phyloP scores from a whole-genome alignment of 2,797 vertebrate genomes.

The Acomys russatus region DNA sequence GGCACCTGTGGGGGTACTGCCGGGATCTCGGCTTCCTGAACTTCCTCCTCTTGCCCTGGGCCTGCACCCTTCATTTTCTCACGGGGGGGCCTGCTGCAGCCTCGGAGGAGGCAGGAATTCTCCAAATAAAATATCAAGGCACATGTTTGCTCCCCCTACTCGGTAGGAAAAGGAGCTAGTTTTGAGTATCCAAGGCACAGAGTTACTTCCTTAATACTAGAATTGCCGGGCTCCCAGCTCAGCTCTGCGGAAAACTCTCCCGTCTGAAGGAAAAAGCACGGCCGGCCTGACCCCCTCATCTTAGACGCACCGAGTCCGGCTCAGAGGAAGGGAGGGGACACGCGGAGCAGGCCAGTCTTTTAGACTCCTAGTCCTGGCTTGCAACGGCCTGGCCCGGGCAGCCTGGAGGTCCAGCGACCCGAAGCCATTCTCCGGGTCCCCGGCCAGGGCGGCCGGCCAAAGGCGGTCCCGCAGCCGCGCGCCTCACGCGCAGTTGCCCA shows the following conservation, averaged over 20 bases:
- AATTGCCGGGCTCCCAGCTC: slow-evolving; percentile 81
- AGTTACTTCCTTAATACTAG: slow-evolving; percentile 83
- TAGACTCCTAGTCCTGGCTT: slow-evolving; percentile 69
- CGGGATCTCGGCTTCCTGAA: slow-evolving; percentile 57
- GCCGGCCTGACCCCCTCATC: slow-evolving; percentile 64
- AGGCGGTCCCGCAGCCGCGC: slow-evolving; percentile 54
- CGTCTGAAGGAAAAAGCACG: slow-evolving; percentile 7
- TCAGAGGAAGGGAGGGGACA: slow-evolving; percentile 62
- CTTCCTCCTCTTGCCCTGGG: slow-evolving; percentile 2
- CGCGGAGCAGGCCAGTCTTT: slow-evolving; percentile 58
- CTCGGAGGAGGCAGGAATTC: slow-evolving; percentile 64
- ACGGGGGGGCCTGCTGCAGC: background rate
- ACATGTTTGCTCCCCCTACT: slow-evolving; percentile 86
- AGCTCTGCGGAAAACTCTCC: slow-evolving; percentile 54
- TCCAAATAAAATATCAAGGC: slow-evolving; percentile 86
- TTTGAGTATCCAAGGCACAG: slow-evolving; percentile 88
- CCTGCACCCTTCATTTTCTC: slow-evolving; percentile 54
- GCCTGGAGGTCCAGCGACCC: slow-evolving; percentile 63
- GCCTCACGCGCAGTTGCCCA: slow-evolving; percentile 94
- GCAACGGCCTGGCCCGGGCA: background rate
- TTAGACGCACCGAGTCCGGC: slow-evolving; percentile 69
- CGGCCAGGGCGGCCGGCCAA: slow-evolving; percentile 16
- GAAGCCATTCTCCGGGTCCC: slow-evolving; percentile 67
- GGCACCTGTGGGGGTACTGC: background rate
- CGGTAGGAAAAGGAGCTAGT: slow-evolving; percentile 85